phyloP scores from a whole-genome alignment of 2,113 vertebrate genomes.

The Aldabrachelys gigantea region DNA sequence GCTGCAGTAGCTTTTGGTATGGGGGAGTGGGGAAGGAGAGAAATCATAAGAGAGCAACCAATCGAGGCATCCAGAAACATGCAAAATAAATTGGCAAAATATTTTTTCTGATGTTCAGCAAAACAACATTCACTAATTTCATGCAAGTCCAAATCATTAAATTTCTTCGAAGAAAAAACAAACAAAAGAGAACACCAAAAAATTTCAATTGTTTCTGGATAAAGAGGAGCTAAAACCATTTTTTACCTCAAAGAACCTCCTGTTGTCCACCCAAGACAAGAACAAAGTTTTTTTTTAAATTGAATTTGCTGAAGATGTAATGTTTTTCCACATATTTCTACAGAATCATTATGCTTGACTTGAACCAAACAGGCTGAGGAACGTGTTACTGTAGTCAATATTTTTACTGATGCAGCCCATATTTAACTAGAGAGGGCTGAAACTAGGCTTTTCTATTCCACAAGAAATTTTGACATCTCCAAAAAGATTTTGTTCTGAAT shows the following conservation, averaged over 20 bases:
- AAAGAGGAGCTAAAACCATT: background rate
- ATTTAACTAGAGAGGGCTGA: background rate
- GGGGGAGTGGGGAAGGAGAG: background rate
- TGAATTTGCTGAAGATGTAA: background rate
- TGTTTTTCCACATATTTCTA: background rate
- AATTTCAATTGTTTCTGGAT: background rate
- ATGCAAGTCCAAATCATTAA: background rate
- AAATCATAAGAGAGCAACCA: background rate
- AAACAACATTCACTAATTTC: background rate
- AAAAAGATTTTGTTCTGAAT: background rate
- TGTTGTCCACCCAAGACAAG: background rate
- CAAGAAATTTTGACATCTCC: background rate
- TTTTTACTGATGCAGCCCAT: background rate
- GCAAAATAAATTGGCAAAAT: background rate
- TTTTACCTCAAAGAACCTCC: background rate
- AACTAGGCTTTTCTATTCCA: background rate
- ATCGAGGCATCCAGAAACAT: conserved; percentile 30
- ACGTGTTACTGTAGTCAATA: background rate
- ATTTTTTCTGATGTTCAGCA: background rate
- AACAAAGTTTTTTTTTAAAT: background rate
- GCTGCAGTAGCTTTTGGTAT: conserved; percentile 37
- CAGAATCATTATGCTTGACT: background rate
- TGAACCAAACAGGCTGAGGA: background rate
- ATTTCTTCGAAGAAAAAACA: background rate
- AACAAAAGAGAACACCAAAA: background rate